A percentile compares a stretch with the other conserved stretches of the same genome.
These are phyloP conservation scores for Aplysina aerophoba DNA, from an alignment of 37 sponge, comb jelly and placozoan species.

Conservation along the genomic window DNA sequence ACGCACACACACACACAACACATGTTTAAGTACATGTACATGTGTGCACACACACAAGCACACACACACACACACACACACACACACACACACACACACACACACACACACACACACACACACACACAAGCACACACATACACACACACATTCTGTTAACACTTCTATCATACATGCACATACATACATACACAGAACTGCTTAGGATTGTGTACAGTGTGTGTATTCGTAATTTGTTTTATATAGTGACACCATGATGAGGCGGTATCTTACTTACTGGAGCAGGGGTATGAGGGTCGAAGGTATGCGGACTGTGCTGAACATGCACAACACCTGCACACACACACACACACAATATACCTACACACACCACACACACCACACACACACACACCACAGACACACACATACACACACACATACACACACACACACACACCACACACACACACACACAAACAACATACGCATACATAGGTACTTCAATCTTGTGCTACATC, in stretches of 20 bases:
- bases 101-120: background rate
- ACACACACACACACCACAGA: background rate
- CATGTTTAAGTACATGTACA: too few species aligned
- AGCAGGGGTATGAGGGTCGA: background rate
- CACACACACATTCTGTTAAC: background rate
- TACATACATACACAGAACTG: background rate
- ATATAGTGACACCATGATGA: background rate
- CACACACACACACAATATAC: too few species aligned
- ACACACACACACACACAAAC: constrained; percentile 26
- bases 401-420: too few species aligned
- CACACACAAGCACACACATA: background rate
- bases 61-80: background rate
- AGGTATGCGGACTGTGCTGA: too few species aligned
- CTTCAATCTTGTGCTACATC: background rate
- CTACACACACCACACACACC: background rate
- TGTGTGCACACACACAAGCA: too few species aligned
- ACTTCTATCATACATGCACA: background rate
- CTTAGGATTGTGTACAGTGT: too few species aligned
- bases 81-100: background rate
- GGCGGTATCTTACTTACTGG: background rate
- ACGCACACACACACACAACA: too few species aligned
- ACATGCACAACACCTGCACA: background rate
- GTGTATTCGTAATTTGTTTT: background rate
- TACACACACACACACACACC: background rate
- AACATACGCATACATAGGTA: constrained; percentile 18